phyloP scores from a whole-genome alignment of 2,113 vertebrate genomes.

The Erythrocercus mccallii region DNA sequence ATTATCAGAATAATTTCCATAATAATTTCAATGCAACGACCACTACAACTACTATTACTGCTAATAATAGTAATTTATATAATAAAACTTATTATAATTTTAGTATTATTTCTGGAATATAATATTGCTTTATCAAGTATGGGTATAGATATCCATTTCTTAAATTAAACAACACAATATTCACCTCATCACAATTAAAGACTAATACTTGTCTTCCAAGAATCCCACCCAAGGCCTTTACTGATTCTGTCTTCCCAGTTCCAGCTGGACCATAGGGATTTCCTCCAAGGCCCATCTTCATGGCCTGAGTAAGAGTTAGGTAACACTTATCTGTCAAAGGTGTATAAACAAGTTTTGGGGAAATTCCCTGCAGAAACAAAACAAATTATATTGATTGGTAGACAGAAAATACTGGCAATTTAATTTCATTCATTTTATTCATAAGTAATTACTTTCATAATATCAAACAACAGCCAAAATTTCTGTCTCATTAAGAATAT shows the following conservation, averaged over 20 bases:
- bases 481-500: background rate
- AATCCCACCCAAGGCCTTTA: constrained; percentile 93
- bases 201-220: constrained; percentile 96
- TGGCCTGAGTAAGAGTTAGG: constrained; percentile 94
- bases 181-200: constrained; percentile 98
- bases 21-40: background rate
- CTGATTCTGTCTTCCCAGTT: constrained; percentile 97
- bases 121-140: background rate
- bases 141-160: background rate
- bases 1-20: background rate
- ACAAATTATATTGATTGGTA: background rate
- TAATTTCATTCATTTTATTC: background rate
- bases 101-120: background rate
- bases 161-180: background rate
- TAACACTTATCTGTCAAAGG: constrained; percentile 97
- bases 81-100: background rate
- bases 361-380: constrained; percentile 84
- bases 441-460: background rate
- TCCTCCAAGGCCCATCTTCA: constrained; percentile 96
- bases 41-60: too few relatives aligned
- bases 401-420: background rate
- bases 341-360: constrained; percentile 93
- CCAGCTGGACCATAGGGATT: constrained; percentile 97
- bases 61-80: background rate
- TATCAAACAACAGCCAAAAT: background rate